Percentiles rank a stretch among this genome's conserved stretches.
Conservation (phyloP, 2,888 invertebrate genomes). For the Stenichneumon culpator region DNA sequence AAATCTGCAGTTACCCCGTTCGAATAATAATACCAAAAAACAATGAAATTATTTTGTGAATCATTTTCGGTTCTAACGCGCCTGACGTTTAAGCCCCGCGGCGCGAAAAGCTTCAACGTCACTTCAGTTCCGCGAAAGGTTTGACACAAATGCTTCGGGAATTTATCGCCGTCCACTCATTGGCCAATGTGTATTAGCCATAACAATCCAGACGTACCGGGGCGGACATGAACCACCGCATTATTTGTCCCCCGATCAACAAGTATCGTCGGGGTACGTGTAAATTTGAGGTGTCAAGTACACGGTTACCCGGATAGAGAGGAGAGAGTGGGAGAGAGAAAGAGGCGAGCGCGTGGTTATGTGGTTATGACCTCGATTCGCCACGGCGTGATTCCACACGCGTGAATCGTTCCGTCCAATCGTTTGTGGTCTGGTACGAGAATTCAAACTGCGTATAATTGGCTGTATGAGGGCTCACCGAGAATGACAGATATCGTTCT, state of each 20-base stretch:
- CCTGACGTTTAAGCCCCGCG: background rate
- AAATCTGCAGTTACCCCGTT: background rate
- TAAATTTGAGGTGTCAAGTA: constrained; percentile 55
- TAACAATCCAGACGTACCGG: constrained; percentile 2
- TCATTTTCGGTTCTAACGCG: background rate
- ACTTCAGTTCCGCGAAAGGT: background rate
- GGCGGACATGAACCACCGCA: constrained; percentile 26
- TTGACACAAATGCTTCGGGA: constrained; percentile 15
- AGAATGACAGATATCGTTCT: constrained; percentile 50
- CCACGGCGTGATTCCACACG: constrained; percentile 45
- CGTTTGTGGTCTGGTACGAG: constrained; percentile 53
- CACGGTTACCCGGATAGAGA: constrained; percentile 30
- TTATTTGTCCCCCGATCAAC: constrained; percentile 54
- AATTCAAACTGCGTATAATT: constrained; percentile 49
- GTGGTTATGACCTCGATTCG: constrained; percentile 57
- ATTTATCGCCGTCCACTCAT: constrained; percentile 16
- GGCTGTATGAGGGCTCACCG: background rate
- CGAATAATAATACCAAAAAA: background rate
- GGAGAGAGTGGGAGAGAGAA: background rate
- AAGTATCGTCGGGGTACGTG: constrained; percentile 44
- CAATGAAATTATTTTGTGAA: background rate
- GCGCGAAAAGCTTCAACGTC: background rate
- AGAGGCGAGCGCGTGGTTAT: constrained; percentile 18
- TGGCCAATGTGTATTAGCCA: constrained; percentile 19
- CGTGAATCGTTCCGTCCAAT: constrained; percentile 54